Evolutionary conservation across 2,113 vertebrate species (phyloP).

Genomic region (Illadopsis cleaveri): DNA sequence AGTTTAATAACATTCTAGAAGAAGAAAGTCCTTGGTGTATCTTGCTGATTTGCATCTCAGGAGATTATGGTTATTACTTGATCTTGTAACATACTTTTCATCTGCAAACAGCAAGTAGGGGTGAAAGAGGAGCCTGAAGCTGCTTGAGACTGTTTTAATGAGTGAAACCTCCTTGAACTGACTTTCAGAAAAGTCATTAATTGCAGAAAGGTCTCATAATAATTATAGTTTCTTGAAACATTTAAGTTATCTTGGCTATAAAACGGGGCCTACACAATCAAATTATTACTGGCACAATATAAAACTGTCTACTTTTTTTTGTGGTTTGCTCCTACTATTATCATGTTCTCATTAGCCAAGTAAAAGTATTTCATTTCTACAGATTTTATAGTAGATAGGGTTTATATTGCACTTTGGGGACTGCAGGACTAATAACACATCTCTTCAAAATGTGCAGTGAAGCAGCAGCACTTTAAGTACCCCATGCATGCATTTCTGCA

Average conservation of each 20-base stretch:
- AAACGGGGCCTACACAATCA: neutral
- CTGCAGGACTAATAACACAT: neutral
- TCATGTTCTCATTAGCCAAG: conserved; percentile 21
- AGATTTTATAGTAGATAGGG: neutral
- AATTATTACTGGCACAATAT: conserved; percentile 1
- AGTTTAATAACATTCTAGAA: neutral
- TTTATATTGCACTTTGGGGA: conserved; percentile 1
- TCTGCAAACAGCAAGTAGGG: neutral
- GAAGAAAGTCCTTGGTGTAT: neutral
- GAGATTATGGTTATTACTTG: conserved; percentile 7
- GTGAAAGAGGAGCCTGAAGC: conserved; percentile 39
- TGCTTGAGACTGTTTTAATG: conserved; percentile 49
- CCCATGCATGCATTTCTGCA: neutral
- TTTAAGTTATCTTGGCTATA: conserved; percentile 31
- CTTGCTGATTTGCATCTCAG: conserved; percentile 8
- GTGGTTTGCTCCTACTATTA: conserved; percentile 8
- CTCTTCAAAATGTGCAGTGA: neutral
- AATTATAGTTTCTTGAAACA: conserved; percentile 43
- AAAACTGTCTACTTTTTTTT: conserved; percentile 23
- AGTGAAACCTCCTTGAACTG: conserved; percentile 60
- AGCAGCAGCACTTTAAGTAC: neutral
- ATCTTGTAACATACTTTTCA: neutral
- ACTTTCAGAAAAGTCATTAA: conserved; percentile 65
- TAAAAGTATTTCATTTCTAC: conserved; percentile 27
- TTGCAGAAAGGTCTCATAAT: conserved; percentile 41